A percentile compares a stretch with the other conserved stretches of the same genome.
These are phyloP conservation scores for Tapirus terrestris DNA, from an alignment of 2,113 vertebrate genomes.

Conservation along the genomic window DNA sequence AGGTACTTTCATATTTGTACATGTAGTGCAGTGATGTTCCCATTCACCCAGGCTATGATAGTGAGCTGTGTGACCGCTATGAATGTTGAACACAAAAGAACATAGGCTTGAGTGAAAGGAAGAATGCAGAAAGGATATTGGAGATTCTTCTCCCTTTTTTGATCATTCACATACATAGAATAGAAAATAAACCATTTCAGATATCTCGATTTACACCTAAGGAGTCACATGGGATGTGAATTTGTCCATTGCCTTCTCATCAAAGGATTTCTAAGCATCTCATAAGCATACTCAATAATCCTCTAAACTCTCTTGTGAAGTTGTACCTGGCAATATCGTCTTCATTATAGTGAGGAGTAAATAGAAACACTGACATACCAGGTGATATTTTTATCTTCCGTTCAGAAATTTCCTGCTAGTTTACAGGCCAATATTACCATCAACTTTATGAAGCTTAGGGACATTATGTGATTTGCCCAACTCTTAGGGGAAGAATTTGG, in stretches of 20 bases:
- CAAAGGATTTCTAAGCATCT: conserved; percentile 65
- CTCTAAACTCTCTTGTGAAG: conserved; percentile 27
- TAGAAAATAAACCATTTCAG: conserved; percentile 47
- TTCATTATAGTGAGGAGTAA: conserved; percentile 38
- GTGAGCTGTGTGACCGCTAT: neutral
- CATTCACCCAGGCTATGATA: neutral
- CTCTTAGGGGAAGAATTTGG: conserved; percentile 62
- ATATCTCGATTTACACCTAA: conserved; percentile 40
- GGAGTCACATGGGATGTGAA: conserved; percentile 14
- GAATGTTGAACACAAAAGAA: neutral
- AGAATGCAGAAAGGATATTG: neutral
- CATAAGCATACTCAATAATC: conserved; percentile 1
- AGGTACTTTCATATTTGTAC: neutral
- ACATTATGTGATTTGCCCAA: conserved; percentile 65
- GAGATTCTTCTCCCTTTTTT: neutral
- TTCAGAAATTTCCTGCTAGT: conserved; percentile 59
- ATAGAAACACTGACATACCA: conserved; percentile 60
- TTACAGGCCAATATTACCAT: conserved; percentile 54
- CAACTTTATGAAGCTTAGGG: conserved; percentile 63
- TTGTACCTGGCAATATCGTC: conserved; percentile 18
- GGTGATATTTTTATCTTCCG: conserved; percentile 65
- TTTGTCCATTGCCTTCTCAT: conserved; percentile 63
- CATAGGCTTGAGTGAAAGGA: neutral
- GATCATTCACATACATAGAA: neutral
- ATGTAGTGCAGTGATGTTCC: neutral